Conservation (phyloP, 2,113 vertebrate species). For the Catagonus wagneri region DNA sequence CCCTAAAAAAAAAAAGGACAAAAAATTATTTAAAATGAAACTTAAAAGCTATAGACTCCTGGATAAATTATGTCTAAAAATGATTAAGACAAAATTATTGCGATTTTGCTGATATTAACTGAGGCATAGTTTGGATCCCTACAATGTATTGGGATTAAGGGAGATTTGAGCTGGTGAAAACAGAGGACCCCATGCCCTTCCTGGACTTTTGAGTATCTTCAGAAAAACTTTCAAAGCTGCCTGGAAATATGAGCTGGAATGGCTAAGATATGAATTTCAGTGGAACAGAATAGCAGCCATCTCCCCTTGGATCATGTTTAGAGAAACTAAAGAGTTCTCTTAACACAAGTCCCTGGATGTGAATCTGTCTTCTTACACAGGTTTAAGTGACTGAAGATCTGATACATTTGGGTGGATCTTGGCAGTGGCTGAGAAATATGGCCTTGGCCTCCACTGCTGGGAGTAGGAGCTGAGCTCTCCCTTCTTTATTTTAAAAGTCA, state of each 20-base stretch:
- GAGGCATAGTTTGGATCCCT: neutral
- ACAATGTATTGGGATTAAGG: neutral
- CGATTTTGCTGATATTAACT: slow-evolving; percentile 39
- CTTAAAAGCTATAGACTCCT: neutral
- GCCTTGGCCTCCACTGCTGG: slow-evolving; percentile 3
- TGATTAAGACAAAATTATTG: neutral
- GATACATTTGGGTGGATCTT: slow-evolving; percentile 58
- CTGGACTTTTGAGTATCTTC: neutral
- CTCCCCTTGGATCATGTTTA: slow-evolving; percentile 47
- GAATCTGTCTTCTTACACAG: slow-evolving; percentile 66
- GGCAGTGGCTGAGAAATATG: slow-evolving; percentile 49
- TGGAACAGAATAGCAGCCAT: slow-evolving; percentile 33
- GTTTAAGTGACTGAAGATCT: slow-evolving; percentile 52
- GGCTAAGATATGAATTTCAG: slow-evolving; percentile 62
- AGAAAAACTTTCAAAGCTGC: slow-evolving; percentile 16
- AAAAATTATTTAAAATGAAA: no score
- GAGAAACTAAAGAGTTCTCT: slow-evolving; percentile 38
- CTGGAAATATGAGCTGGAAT: slow-evolving; percentile 50
- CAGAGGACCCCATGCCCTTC: neutral
- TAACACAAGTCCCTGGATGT: slow-evolving; percentile 53
- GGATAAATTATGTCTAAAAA: neutral
- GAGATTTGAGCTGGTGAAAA: neutral
- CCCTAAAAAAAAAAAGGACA: no score
- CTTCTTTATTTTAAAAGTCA: slow-evolving; percentile 41
- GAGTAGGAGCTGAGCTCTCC: neutral